A percentile compares a stretch with the other conserved stretches of the same genome.
phyloP scores from a whole-genome alignment of 1,140 invertebrate species.

The Monomorium pharaonis region DNA sequence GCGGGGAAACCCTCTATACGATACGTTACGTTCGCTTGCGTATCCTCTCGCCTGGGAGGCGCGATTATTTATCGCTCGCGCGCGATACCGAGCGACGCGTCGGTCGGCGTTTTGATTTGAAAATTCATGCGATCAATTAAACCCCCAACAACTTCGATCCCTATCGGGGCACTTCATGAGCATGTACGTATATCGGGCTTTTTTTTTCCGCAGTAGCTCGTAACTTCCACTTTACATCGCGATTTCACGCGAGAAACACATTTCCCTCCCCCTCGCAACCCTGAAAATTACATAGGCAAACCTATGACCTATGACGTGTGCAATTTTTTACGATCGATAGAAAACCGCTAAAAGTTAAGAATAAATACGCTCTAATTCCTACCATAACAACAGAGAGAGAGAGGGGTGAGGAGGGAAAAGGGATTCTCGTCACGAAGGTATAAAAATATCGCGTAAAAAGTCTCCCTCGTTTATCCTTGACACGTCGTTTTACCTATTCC shows the following conservation, averaged over 20 bases:
- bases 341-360: background rate
- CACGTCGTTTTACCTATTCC: background rate
- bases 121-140: background rate
- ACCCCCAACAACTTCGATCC: background rate
- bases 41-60: background rate
- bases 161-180: background rate
- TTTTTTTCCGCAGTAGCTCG: background rate
- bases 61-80: background rate
- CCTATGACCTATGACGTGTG: conserved; percentile 43
- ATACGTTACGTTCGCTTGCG: background rate
- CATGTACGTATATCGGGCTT: too few relatives aligned
- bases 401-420: too few relatives aligned
- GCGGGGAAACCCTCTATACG: background rate
- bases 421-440: background rate
- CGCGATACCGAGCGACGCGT: background rate
- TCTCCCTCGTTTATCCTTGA: background rate
- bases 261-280: background rate
- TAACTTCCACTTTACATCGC: background rate
- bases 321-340: conserved; percentile 38
- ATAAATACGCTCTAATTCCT: conserved; percentile 11
- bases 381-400: background rate
- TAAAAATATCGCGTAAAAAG: background rate
- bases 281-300: background rate
- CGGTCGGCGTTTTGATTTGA: background rate
- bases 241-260: background rate